phyloP scores from a whole-genome alignment of 1,140 invertebrate genomes.

The Saccostrea glomerata region DNA sequence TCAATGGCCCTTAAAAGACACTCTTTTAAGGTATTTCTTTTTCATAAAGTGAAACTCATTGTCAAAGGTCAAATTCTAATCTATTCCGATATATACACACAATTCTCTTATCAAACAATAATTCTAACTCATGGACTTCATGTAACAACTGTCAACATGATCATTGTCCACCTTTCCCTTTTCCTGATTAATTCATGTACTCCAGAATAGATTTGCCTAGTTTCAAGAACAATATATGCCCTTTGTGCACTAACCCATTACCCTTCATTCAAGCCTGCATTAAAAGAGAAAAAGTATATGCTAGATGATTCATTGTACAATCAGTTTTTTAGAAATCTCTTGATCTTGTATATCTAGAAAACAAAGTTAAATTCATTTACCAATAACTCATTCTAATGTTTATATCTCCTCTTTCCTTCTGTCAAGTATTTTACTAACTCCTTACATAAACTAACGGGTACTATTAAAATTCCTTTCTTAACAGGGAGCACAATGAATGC shows the following conservation, averaged over 20 bases:
- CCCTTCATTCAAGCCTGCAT: conserved; percentile 35
- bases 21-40: too few species aligned
- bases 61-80: too few species aligned
- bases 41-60: too few species aligned
- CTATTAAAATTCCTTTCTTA: background rate
- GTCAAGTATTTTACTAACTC: background rate
- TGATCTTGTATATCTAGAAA: conserved; percentile 23
- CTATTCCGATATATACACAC: too few species aligned
- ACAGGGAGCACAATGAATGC: background rate
- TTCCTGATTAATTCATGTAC: background rate
- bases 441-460: background rate
- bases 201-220: background rate
- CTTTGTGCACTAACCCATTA: background rate
- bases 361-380: background rate
- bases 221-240: background rate
- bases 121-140: background rate
- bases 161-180: background rate
- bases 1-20: too few species aligned
- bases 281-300: background rate
- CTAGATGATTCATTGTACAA: background rate
- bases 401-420: background rate
- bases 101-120: background rate
- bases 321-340: background rate
- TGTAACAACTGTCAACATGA: background rate
- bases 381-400: background rate